Evolutionary conservation across 2,888 invertebrate genomes (phyloP), one percentile per base, ranked within the genome.

Genomic region (Conomelus anceps): DNA sequence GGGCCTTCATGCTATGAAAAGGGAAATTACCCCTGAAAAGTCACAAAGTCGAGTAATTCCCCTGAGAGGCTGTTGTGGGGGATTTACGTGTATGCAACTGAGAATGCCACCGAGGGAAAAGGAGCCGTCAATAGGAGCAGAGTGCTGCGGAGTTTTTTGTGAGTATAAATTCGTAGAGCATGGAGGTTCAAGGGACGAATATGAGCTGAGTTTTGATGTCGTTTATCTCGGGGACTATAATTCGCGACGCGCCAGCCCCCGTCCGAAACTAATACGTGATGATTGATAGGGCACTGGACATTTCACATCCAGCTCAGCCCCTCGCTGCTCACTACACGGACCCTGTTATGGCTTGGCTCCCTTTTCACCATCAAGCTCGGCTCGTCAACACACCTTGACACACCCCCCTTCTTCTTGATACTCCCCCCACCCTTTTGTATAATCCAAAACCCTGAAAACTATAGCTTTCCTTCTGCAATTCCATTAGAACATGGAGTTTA

Each of bases 271-370:
- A 24, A 22, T 85, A 86, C 85, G n/a, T 85, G 63, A 86, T 22
- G 34, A 84, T 86, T 89, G 88, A 41, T 84, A 17, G 24, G 87
- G 86, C 84, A 87, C 88, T 85, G 88, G 85, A 85, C 85, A 89
- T 34, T 87, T 85, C 29, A n/a, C 22, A n/a, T 22, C 86, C 86
- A n/a, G 3, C 4, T 22, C 22, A 22, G 20, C 22, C 11, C 24
- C 26, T 24, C 23, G 23, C 9, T 7, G n/a, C 24, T 84, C 88
- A n/a, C 29, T 84, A 20, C 22, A 24, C 89, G n/a, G 20, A 86
- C 84, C 87, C 84, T 63, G 22, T 24, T 7, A 20, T 22, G 63
- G 9, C 24, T 20, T 9, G 17, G 23, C 85, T 85, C 24, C 24
- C 24, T 23, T 23, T 85, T 23, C 23, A 85, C 9, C 85, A 63